Evolutionary conservation across 1,140 invertebrate genomes (phyloP).

Genomic region (Myzus persicae): DNA sequence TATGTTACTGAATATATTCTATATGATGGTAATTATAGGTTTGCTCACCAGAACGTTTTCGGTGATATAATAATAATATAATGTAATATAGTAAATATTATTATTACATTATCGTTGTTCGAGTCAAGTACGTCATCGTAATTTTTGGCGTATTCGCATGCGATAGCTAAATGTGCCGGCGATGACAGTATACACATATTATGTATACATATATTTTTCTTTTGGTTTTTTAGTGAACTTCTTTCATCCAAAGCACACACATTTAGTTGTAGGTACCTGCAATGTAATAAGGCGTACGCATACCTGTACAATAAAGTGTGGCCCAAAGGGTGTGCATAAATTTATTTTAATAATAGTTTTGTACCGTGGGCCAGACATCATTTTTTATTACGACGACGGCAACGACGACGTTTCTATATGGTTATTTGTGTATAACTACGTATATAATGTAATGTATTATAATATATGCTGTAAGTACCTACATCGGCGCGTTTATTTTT

Average conservation of each 20-base stretch:
- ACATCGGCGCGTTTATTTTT: background rate
- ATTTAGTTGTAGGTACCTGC: background rate
- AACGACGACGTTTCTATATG: background rate
- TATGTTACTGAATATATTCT: background rate
- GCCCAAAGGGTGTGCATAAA: background rate
- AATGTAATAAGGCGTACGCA: background rate
- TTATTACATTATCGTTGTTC: background rate
- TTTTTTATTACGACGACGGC: background rate
- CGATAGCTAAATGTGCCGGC: background rate
- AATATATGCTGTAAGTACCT: background rate
- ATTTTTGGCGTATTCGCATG: too few relatives aligned
- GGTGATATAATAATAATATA: background rate
- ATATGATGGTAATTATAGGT: background rate
- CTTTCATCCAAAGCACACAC: background rate
- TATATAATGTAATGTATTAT: background rate
- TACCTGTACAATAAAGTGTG: background rate
- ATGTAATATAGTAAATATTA: background rate
- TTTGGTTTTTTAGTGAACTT: background rate
- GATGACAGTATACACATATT: background rate
- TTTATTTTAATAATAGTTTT: slow-evolving; percentile 27
- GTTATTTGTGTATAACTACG: background rate
- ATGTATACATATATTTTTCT: background rate
- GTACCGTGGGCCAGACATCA: background rate
- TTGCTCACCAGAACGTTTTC: too few relatives aligned
- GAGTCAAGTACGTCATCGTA: background rate